Evolutionary conservation across 2,888 invertebrate genomes (phyloP).

Genomic region (Rutpela maculata): DNA sequence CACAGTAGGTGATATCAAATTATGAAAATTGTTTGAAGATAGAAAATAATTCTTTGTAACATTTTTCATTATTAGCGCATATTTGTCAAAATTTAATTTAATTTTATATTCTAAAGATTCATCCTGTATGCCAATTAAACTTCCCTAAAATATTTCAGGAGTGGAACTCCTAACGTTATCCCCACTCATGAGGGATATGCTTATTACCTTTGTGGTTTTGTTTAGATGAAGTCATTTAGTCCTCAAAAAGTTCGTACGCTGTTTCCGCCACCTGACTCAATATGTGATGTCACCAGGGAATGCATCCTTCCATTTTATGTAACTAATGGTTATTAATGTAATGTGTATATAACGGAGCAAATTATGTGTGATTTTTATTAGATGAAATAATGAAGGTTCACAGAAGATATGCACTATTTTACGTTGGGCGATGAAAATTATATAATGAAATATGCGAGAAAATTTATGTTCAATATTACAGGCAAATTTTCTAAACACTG

Average conservation of each 20-base stretch:
- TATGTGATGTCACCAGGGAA: neutral
- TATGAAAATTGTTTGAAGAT: too few species aligned
- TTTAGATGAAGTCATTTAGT: neutral
- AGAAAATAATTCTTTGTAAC: too few species aligned
- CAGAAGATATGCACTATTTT: too few species aligned
- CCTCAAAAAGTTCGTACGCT: neutral
- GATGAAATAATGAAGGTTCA: neutral
- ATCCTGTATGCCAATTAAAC: neutral
- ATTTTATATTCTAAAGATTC: neutral
- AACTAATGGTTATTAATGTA: neutral
- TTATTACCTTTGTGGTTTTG: neutral
- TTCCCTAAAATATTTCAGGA: neutral
- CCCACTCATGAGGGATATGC: neutral
- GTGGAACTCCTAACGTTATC: neutral
- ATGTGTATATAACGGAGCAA: neutral
- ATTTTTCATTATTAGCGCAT: too few species aligned
- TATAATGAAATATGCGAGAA: too few species aligned
- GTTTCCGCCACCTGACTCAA: neutral
- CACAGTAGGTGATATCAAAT: too few species aligned
- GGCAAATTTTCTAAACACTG: too few species aligned
- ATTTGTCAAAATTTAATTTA: too few species aligned
- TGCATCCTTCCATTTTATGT: neutral
- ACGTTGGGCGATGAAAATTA: too few species aligned
- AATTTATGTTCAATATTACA: too few species aligned
- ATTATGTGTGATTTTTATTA: neutral